A percentile compares a stretch with the other conserved stretches of the same genome.
Evolutionary conservation across 2,888 invertebrate genomes (phyloP).

Genomic region (Amphipoea lucens): DNA sequence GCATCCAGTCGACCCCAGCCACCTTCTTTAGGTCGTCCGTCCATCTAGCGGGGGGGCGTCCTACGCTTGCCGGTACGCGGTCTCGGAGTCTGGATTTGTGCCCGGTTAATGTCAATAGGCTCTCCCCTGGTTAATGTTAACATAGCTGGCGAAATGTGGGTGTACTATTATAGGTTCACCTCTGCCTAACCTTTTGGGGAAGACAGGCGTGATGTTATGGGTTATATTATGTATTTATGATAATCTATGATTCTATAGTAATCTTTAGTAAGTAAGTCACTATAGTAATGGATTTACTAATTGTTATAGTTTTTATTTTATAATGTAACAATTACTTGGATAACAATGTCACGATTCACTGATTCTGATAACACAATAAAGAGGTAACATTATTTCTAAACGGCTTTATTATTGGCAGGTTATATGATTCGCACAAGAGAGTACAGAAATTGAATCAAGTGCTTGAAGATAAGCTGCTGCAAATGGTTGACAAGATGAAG

Average conservation of each 20-base stretch:
- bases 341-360: background rate
- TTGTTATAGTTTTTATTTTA: background rate
- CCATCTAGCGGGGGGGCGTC: too few species aligned
- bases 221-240: background rate
- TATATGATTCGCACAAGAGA: conserved; percentile 97
- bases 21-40: too few species aligned
- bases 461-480: conserved; percentile 97
- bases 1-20: too few species aligned
- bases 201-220: background rate
- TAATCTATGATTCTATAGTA: background rate
- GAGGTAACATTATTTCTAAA: background rate
- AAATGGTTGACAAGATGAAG: conserved; percentile 97
- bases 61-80: too few species aligned
- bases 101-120: background rate
- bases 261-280: background rate
- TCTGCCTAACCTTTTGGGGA: background rate
- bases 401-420: conserved; percentile 86
- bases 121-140: background rate
- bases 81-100: too few species aligned
- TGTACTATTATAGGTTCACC: background rate
- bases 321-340: background rate
- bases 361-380: conserved; percentile 1
- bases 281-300: background rate
- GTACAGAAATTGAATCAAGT: conserved; percentile 98
- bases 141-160: background rate